Percentiles rank a stretch among this genome's conserved stretches.
phyloP scores from a whole-genome alignment of 2,888 invertebrate genomes.

The Frankliniella intonsa region DNA sequence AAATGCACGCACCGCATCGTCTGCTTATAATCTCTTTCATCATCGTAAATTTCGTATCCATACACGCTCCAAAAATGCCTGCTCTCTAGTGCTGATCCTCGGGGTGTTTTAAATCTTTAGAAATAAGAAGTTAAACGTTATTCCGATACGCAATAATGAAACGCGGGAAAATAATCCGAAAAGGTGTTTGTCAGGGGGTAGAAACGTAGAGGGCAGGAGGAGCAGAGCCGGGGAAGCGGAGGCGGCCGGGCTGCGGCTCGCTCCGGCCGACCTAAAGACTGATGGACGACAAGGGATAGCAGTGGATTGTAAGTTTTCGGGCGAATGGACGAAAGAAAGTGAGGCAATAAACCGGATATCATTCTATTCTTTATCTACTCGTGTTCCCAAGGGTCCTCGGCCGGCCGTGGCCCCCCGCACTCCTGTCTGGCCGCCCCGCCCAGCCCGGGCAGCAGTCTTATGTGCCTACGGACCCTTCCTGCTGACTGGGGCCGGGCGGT shows the following conservation, averaged over 20 bases:
- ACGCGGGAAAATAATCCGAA: too few species aligned
- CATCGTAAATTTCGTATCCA: too few species aligned
- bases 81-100: too few species aligned
- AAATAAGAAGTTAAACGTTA: too few species aligned
- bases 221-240: background rate
- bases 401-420: background rate
- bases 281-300: conserved; percentile 18
- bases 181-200: background rate
- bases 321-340: conserved; percentile 14
- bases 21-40: too few species aligned
- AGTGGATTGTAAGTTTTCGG: conserved; percentile 5
- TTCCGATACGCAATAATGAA: too few species aligned
- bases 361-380: conserved; percentile 20
- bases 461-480: too few species aligned
- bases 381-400: background rate
- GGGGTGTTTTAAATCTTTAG: too few species aligned
- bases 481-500: too few species aligned
- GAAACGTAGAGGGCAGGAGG: background rate
- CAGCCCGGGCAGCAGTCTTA: background rate
- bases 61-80: too few species aligned
- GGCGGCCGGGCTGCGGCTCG: background rate
- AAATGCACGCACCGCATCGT: too few species aligned
- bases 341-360: conserved; percentile 16
- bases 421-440: background rate
- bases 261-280: background rate